A percentile compares a stretch with the other conserved stretches of the same genome.
Conservation (phyloP, 53 echinoderm and acorn worm genomes). For the Stichopus horrens region DNA sequence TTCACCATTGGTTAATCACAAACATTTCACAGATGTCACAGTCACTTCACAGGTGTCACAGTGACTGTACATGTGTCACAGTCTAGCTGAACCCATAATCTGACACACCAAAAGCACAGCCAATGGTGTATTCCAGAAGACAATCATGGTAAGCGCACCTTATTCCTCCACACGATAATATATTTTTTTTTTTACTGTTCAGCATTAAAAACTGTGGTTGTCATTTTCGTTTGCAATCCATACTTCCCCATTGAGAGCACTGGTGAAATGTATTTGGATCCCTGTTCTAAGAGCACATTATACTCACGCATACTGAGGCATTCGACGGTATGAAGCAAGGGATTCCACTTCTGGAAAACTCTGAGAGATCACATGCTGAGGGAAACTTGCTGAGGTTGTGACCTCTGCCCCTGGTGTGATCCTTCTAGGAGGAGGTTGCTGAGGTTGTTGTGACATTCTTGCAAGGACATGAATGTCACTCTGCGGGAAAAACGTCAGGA, state of each 20-base stretch:
- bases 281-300: not conserved
- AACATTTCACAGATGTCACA: too few species aligned
- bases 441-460: slow-evolving; percentile 34
- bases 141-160: too few species aligned
- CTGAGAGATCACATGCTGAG: slow-evolving; percentile 4
- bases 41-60: too few species aligned
- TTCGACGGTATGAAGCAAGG: slow-evolving; percentile 7
- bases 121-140: too few species aligned
- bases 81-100: too few species aligned
- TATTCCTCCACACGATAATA: too few species aligned
- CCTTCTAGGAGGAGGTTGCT: slow-evolving; percentile 35
- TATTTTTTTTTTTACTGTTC: too few species aligned
- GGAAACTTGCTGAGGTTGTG: slow-evolving; percentile 20
- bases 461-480: slow-evolving; percentile 3
- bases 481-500: not conserved
- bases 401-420: slow-evolving; percentile 32
- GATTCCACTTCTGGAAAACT: not conserved
- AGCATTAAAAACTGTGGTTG: too few species aligned
- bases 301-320: slow-evolving; percentile 32
- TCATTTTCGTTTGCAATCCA: too few species aligned
- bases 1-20: too few species aligned
- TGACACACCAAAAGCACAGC: too few species aligned
- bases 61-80: too few species aligned
- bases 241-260: not conserved
- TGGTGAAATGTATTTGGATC: not conserved